Conservation (phyloP, 2,888 invertebrate species). For the Drosophila neonasuta region DNA sequence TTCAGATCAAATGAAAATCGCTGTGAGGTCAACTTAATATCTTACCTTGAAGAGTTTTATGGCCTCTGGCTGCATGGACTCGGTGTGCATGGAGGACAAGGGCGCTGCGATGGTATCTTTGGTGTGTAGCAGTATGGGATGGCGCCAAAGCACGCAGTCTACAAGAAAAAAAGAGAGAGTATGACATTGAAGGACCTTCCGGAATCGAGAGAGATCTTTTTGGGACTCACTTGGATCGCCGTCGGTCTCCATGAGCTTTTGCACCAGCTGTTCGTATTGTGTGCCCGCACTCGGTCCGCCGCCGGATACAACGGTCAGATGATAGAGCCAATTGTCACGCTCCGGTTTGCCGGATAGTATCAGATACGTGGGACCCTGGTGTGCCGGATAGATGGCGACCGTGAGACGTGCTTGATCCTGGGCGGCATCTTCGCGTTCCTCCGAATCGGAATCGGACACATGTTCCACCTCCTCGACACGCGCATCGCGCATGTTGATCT, state of each 20-base stretch:
- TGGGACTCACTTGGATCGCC: conserved; percentile 92
- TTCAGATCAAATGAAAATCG: too few species aligned
- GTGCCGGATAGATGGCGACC: conserved; percentile 96
- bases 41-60: conserved; percentile 95
- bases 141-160: conserved; percentile 96
- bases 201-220: too few species aligned
- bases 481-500: conserved; percentile 97
- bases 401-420: conserved; percentile 89
- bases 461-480: conserved; percentile 97
- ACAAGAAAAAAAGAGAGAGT: conserved; percentile 45
- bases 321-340: conserved; percentile 93
- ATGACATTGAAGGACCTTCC: not conserved
- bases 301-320: conserved; percentile 95
- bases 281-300: conserved; percentile 95
- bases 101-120: conserved; percentile 95
- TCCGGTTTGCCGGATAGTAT: conserved; percentile 96
- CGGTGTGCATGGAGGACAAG: conserved; percentile 94
- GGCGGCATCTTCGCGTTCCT: conserved; percentile 90
- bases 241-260: conserved; percentile 97
- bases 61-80: conserved; percentile 93
- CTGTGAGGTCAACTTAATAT: not conserved
- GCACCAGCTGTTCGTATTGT: conserved; percentile 97
- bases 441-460: conserved; percentile 94
- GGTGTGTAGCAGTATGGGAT: conserved; percentile 93
- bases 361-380: conserved; percentile 96